These are phyloP conservation scores for Drosophila anomelani DNA, from an alignment of 2,888 invertebrate species.

Conservation along the genomic window DNA sequence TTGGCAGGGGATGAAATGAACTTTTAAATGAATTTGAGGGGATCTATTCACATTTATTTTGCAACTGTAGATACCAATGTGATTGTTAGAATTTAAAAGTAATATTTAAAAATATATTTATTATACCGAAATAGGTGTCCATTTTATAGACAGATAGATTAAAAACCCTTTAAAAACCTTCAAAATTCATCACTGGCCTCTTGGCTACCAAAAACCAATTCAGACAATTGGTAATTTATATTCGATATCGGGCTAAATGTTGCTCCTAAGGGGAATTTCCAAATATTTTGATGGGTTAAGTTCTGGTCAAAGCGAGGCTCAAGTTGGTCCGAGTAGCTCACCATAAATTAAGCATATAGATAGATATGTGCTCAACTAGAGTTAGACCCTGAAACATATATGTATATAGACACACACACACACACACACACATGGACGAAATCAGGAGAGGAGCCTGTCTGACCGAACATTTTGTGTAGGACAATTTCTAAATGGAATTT, in stretches of 20 bases:
- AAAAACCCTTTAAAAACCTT: background rate
- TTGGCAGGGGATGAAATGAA: background rate
- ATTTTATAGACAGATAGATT: too few relatives aligned
- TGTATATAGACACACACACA: slow-evolving; percentile 7
- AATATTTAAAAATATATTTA: too few relatives aligned
- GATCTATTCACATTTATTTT: too few relatives aligned
- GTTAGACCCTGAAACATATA: slow-evolving; percentile 8
- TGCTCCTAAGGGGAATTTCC: slow-evolving; percentile 6
- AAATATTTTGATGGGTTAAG: slow-evolving; percentile 56
- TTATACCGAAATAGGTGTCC: too few relatives aligned
- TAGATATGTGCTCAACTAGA: slow-evolving; percentile 46
- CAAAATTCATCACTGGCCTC: background rate
- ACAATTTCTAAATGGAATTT: slow-evolving; percentile 80
- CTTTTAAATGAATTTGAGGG: background rate
- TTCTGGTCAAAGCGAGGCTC: slow-evolving; percentile 34
- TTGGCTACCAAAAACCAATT: background rate
- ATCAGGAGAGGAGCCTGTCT: slow-evolving; percentile 16
- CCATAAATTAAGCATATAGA: slow-evolving; percentile 69
- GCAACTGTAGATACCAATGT: too few relatives aligned
- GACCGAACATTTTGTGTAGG: slow-evolving; percentile 64
- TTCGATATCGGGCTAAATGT: slow-evolving; percentile 13
- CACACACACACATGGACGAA: background rate
- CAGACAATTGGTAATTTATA: slow-evolving; percentile 26
- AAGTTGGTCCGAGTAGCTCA: slow-evolving; percentile 28
- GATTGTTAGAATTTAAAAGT: too few relatives aligned